phyloP scores from a whole-genome alignment of 1,140 invertebrate genomes.

The Pseudomyrmex concolor region DNA sequence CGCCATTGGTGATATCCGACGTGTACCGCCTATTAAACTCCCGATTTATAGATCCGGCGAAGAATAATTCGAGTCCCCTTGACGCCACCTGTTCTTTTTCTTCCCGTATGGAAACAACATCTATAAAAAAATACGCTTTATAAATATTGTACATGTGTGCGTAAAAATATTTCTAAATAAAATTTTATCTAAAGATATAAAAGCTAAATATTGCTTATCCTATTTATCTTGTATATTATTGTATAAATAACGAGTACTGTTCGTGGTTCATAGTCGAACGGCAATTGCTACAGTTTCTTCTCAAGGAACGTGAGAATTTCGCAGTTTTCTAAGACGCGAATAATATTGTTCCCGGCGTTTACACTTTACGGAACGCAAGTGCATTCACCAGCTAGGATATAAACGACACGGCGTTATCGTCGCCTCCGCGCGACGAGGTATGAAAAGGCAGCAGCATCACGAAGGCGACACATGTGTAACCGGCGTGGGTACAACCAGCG shows the following conservation, averaged over 20 bases:
- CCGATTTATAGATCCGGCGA: slow-evolving; percentile 44
- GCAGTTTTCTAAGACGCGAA: neutral
- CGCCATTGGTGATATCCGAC: slow-evolving; percentile 78
- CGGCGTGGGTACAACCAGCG: slow-evolving; percentile 62
- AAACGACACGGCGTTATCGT: slow-evolving; percentile 51
- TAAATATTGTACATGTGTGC: too few species aligned
- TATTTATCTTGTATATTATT: too few species aligned
- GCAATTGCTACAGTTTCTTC: neutral
- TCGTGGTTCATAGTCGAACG: too few species aligned
- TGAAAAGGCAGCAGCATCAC: slow-evolving; percentile 58
- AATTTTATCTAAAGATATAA: too few species aligned
- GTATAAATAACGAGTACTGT: too few species aligned
- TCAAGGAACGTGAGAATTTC: slow-evolving; percentile 4
- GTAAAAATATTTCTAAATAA: too few species aligned
- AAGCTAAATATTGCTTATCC: too few species aligned
- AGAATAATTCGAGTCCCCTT: slow-evolving; percentile 14
- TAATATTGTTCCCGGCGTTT: slow-evolving; percentile 23
- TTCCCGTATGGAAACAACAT: neutral
- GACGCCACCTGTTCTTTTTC: slow-evolving; percentile 4
- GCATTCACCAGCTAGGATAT: slow-evolving; percentile 37
- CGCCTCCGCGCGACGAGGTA: slow-evolving; percentile 22
- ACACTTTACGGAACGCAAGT: neutral
- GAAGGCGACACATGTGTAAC: slow-evolving; percentile 77
- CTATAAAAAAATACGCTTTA: neutral
- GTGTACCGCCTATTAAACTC: slow-evolving; percentile 76